Evolutionary conservation across 2,113 vertebrate genomes (phyloP).

Genomic region (Ciconia boyciana): DNA sequence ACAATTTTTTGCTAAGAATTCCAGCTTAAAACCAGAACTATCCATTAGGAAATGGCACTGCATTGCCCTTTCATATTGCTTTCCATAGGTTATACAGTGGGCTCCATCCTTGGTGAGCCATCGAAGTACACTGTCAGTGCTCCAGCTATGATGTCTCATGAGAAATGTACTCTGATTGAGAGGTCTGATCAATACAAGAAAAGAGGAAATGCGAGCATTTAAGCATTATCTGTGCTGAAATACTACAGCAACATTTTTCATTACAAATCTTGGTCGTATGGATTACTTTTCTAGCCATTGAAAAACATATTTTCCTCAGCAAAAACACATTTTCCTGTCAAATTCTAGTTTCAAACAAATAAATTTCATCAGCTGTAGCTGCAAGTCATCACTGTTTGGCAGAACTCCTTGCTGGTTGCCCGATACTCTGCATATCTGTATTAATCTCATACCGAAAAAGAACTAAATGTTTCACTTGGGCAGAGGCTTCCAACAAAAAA

Average conservation of each 20-base stretch:
- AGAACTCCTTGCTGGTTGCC: neutral
- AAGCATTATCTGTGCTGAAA: neutral
- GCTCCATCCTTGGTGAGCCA: neutral
- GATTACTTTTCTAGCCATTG: neutral
- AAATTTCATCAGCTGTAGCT: neutral
- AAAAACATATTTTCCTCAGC: neutral
- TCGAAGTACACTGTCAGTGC: neutral
- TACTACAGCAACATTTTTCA: neutral
- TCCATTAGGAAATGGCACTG: neutral
- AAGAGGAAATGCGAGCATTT: neutral
- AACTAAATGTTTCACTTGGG: neutral
- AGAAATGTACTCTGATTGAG: neutral
- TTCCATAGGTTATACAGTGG: neutral
- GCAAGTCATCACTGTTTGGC: neutral
- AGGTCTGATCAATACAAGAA: neutral
- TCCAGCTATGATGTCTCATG: neutral
- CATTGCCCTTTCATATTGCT: neutral
- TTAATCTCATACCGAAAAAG: neutral
- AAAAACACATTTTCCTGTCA: slow-evolving; percentile 4
- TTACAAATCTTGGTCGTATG: neutral
- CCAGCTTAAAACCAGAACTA: neutral
- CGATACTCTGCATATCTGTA: neutral
- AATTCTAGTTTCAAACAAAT: neutral
- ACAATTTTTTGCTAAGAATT: neutral
- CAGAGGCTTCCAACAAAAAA: neutral